Conservation (phyloP, 2,113 vertebrate species). For the Stegastes partitus region DNA sequence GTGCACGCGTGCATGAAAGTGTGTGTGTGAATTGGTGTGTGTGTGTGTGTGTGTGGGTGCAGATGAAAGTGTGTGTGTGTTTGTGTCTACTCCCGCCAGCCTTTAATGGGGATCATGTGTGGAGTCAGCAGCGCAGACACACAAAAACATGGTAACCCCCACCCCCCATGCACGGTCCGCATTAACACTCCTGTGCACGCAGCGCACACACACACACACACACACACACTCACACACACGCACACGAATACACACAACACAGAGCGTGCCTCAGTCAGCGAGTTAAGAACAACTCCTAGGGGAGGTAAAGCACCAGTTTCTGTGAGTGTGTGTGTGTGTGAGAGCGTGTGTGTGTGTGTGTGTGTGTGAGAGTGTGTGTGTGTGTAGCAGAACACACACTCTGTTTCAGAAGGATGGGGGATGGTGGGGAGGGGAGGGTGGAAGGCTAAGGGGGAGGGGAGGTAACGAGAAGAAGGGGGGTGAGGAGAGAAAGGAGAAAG, state of each 20-base stretch:
- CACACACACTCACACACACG: slow-evolving; percentile 34
- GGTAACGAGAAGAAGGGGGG: slow-evolving; percentile 37
- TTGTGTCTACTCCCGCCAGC: slow-evolving; percentile 76
- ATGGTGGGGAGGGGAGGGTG: slow-evolving; percentile 36
- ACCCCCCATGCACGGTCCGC: slow-evolving; percentile 65
- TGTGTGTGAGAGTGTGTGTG: slow-evolving; percentile 14
- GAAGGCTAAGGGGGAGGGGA: slow-evolving; percentile 56
- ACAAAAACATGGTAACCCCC: slow-evolving; percentile 81
- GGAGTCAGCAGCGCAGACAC: slow-evolving; percentile 84
- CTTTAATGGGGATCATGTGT: slow-evolving; percentile 87
- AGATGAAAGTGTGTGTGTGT: slow-evolving; percentile 31
- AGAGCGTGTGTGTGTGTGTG: slow-evolving; percentile 20
- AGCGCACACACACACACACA: slow-evolving; percentile 26
- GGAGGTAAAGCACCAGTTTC: slow-evolving; percentile 76
- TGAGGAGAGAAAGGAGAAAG: slow-evolving; percentile 70
- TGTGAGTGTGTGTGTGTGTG: slow-evolving; percentile 42
- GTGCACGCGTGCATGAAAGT: slow-evolving; percentile 50
- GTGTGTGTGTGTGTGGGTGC: slow-evolving; percentile 10
- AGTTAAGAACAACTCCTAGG: slow-evolving; percentile 82
- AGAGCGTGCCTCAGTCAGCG: slow-evolving; percentile 79
- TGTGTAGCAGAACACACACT: slow-evolving; percentile 59
- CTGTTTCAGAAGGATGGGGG: slow-evolving; percentile 70
- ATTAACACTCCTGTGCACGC: slow-evolving; percentile 53
- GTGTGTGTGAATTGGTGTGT: slow-evolving; percentile 20
- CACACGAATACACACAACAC: slow-evolving; percentile 33